Base-by-base conservation (phyloP, 1,140 invertebrate species). In the Elysia chlorotica region DNA sequence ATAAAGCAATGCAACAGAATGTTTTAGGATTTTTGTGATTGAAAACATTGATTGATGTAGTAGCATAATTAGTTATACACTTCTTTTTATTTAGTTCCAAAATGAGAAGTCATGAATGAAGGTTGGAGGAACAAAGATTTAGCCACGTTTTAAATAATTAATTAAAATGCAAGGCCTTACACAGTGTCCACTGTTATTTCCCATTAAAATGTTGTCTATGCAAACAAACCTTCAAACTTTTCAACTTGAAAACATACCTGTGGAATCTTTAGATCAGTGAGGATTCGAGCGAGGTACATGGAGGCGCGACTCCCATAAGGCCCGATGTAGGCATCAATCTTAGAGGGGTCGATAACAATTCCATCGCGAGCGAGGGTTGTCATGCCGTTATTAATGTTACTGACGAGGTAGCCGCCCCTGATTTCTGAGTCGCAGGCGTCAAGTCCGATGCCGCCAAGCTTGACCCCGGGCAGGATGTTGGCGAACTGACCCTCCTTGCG, bases 191-290 rank as follows among this genome's bases (percentile, higher is more conserved):
- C n/a, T n/a, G n/a, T n/a, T n/a, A n/a, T n/a, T n/a, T n/a, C n/a
- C n/a, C n/a, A n/a, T n/a, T n/a, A n/a, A n/a, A n/a, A n/a, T n/a
- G n/a, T n/a, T n/a, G n/a, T n/a, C n/a, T n/a, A n/a, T n/a, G n/a
- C n/a, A n/a, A n/a, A n/a, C n/a, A n/a, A n/a, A n/a, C n/a, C n/a
- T n/a, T n/a, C n/a, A n/a, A n/a, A n/a, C n/a, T n/a, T n/a, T n/a
- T n/a, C n/a, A n/a, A n/a, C n/a, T n/a, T n/a, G n/a, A n/a, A n/a
- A 53, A 21, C 33, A 0, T 57, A 70, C 67, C 61, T 72, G 71
- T 0, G 93, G 92, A 69, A 93, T 93, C 75, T 92, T 90, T 79
- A 93, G 92, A 0, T 93, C 71, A 36, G 78, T 83, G 33, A 85
- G 73, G 48, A 86, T 79, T 31, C 80, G 66, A 17, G 81, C 82